These are phyloP conservation scores for Lycodopsis pacificus DNA, from an alignment of 2,797 vertebrate genomes.

Conservation along the genomic window DNA sequence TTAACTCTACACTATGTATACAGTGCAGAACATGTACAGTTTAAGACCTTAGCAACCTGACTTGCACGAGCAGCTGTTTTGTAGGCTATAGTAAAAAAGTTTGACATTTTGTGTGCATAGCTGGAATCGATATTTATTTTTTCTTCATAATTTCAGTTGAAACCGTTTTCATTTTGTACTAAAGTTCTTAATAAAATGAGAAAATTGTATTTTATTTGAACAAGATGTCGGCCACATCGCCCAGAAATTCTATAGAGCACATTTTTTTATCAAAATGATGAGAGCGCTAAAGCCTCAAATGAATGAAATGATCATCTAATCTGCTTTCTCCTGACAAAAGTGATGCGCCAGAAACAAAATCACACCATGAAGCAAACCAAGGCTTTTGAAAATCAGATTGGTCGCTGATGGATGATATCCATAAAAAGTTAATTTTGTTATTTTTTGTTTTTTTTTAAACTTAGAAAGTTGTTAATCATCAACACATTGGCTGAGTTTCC, in stretches of 20 bases:
- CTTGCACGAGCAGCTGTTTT: neutral
- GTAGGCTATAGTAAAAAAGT: neutral
- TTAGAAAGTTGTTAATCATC: slow-evolving; percentile 9
- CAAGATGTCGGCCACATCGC: neutral
- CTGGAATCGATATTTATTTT: neutral
- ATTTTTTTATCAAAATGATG: neutral
- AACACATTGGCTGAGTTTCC: slow-evolving; percentile 28
- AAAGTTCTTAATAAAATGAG: neutral
- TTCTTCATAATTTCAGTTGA: neutral
- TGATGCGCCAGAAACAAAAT: neutral
- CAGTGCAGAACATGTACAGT: slow-evolving; percentile 11
- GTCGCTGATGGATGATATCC: neutral
- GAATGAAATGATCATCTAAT: neutral
- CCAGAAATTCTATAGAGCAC: neutral
- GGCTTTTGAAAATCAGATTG: neutral
- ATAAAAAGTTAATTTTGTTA: slow-evolving; percentile 1
- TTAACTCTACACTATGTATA: slow-evolving; percentile 18
- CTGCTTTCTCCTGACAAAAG: neutral
- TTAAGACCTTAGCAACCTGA: neutral
- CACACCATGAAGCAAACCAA: neutral
- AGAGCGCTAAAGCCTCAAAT: neutral
- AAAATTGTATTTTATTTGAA: neutral
- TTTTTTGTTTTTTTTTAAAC: neutral
- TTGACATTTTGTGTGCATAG: neutral
- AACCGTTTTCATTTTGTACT: neutral